Evolutionary conservation across 2,113 vertebrate genomes (phyloP).

Genomic region (Malaclemys terrapin): DNA sequence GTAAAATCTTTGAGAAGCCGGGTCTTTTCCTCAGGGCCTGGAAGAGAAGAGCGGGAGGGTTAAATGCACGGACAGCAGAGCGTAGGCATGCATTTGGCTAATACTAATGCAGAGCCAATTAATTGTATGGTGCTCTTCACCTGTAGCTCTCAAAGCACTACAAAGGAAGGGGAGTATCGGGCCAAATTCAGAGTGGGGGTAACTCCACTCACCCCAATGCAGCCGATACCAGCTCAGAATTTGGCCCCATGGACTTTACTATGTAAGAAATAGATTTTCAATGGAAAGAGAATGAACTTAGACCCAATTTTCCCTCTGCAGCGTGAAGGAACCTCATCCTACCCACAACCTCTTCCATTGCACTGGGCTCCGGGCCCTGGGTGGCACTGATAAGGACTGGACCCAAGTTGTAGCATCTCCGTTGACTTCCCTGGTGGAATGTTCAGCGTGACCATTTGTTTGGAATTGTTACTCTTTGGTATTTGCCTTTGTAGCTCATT

Average conservation of each 20-base stretch:
- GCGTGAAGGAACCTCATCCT: not conserved
- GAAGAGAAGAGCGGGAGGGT: not conserved
- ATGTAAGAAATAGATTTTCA: not conserved
- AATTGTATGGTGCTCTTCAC: not conserved
- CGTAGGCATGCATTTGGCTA: not conserved
- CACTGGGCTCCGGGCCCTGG: not conserved
- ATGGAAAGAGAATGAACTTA: fast-evolving
- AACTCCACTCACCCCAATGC: not conserved
- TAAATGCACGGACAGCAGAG: fast-evolving
- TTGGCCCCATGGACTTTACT: not conserved
- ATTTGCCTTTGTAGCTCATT: not conserved
- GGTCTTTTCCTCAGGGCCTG: conserved; percentile 97
- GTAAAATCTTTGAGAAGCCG: conserved; percentile 98
- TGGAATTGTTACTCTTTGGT: not conserved
- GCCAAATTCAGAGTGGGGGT: not conserved
- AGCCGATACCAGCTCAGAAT: not conserved
- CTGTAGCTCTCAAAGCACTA: not conserved
- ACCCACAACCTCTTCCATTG: fast-evolving
- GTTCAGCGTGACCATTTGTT: not conserved
- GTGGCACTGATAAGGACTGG: not conserved
- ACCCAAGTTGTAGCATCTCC: not conserved
- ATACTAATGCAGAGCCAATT: not conserved
- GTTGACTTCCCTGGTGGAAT: not conserved
- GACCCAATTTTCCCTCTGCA: not conserved
- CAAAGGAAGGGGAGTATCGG: fast-evolving